Percentiles rank a stretch among this genome's conserved stretches.
These are phyloP conservation scores for human DNA, from an alignment of 2,113 vertebrate species.

Conservation along the genomic window GRCh38 chr7:77739001-77739500, in stretches of 20 bases:
- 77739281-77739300: background rate
- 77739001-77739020: conserved; percentile 3
- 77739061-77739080: background rate
- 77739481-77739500: no score
- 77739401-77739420: background rate
- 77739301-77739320: background rate
- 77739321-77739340: background rate
- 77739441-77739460: no score
- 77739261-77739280: conserved; percentile 3
- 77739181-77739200: background rate
- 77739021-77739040: conserved; percentile 1
- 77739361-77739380: conserved; percentile 8
- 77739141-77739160: background rate
- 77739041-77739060: background rate
- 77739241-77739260: background rate
- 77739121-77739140: background rate
- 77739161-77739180: background rate
- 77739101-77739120: background rate
- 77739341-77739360: background rate
- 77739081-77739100: background rate
- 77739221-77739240: background rate
- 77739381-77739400: background rate
- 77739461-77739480: no score
- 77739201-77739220: background rate
- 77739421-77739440: no score